A percentile compares a stretch with the other conserved stretches of the same genome.
phyloP scores from a whole-genome alignment of 2,888 invertebrate species.

The Mechanitis messenoides region DNA sequence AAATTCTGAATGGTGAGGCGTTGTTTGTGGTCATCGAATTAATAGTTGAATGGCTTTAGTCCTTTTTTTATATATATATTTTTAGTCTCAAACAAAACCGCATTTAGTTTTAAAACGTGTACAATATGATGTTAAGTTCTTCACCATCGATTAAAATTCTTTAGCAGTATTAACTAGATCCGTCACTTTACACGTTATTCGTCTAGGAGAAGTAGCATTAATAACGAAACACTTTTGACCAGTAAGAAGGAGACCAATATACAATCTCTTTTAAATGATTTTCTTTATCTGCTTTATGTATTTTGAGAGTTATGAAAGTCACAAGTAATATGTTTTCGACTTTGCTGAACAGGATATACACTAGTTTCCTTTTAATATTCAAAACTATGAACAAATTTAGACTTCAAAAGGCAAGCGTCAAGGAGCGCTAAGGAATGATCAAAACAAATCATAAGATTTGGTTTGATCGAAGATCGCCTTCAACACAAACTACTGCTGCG shows the following conservation, averaged over 20 bases:
- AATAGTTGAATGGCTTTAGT: slow-evolving; percentile 10
- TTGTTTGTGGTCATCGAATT: slow-evolving; percentile 33
- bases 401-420: slow-evolving; percentile 28
- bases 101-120: background rate
- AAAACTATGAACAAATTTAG: background rate
- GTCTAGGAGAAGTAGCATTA: too few relatives aligned
- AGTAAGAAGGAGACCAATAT: too few relatives aligned
- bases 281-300: too few relatives aligned
- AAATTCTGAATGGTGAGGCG: slow-evolving; percentile 43
- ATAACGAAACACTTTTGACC: too few relatives aligned
- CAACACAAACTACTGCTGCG: slow-evolving; percentile 26
- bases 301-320: too few relatives aligned
- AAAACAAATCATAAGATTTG: slow-evolving; percentile 52
- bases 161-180: too few relatives aligned
- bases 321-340: too few relatives aligned
- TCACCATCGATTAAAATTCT: too few relatives aligned
- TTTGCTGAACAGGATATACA: background rate
- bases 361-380: background rate
- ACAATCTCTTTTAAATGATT: too few relatives aligned
- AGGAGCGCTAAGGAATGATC: slow-evolving; percentile 52
- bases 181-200: too few relatives aligned
- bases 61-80: background rate
- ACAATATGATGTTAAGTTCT: background rate
- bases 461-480: slow-evolving; percentile 39
- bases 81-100: background rate